A percentile compares a stretch with the other conserved stretches of the same genome.
phyloP scores from a whole-genome alignment of 2,113 vertebrate genomes.

The Amazona vittata region DNA sequence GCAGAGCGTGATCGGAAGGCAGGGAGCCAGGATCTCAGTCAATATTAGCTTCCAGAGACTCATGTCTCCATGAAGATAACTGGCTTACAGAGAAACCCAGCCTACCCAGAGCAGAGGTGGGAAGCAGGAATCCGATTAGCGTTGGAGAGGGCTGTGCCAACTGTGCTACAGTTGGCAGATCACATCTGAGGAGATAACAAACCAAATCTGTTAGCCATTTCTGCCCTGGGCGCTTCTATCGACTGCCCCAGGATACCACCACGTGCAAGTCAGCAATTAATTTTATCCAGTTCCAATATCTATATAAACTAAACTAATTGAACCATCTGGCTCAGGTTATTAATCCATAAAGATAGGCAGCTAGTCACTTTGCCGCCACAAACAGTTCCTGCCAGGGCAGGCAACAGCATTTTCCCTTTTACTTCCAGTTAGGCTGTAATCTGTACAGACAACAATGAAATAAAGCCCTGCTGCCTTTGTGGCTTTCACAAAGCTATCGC shows the following conservation, averaged over 20 bases:
- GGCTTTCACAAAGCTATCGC: accelerated
- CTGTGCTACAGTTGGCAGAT: background rate
- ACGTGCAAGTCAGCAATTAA: background rate
- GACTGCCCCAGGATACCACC: accelerated
- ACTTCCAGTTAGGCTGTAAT: background rate
- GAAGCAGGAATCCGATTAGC: background rate
- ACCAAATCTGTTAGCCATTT: background rate
- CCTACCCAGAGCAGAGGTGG: background rate
- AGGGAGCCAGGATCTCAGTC: background rate
- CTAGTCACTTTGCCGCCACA: background rate
- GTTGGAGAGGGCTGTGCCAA: background rate
- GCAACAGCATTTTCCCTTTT: background rate
- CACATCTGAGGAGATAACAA: background rate
- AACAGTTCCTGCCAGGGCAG: background rate
- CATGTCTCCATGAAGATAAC: background rate
- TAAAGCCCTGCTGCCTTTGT: background rate
- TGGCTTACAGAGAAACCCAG: accelerated
- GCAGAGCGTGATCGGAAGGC: background rate
- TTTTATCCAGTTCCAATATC: background rate
- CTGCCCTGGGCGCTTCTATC: background rate
- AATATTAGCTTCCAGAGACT: background rate
- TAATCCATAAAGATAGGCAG: background rate
- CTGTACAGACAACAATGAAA: accelerated
- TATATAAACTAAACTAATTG: background rate
- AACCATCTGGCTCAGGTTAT: background rate